phyloP scores from a whole-genome alignment of 64 coral and sea anemone genomes.

The Dendronephthya gigantea region DNA sequence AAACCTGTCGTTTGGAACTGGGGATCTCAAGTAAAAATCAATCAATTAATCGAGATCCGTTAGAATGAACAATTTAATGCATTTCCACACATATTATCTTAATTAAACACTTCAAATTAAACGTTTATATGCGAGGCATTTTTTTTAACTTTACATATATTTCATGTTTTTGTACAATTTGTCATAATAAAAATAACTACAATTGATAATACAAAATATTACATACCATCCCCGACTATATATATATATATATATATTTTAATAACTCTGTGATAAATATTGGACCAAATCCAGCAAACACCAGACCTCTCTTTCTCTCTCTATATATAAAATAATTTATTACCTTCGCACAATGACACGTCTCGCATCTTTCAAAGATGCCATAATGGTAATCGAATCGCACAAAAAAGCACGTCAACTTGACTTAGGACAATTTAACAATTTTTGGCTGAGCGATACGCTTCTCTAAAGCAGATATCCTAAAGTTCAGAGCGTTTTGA shows the following conservation, averaged over 20 bases:
- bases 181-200: background rate
- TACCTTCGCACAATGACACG: no score
- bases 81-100: no score
- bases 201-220: constrained; percentile 1
- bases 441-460: background rate
- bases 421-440: background rate
- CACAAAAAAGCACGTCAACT: background rate
- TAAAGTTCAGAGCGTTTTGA: background rate
- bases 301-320: no score
- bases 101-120: no score
- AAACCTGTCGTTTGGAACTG: no score
- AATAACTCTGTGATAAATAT: background rate
- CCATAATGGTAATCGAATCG: background rate
- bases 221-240: background rate
- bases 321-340: no score
- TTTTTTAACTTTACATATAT: background rate
- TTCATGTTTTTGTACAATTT: background rate
- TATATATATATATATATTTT: background rate
- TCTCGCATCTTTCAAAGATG: no score
- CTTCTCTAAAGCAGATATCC: background rate
- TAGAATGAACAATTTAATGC: no score
- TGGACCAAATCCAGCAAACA: background rate
- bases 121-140: no score
- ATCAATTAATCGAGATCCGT: no score
- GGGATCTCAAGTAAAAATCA: no score